A percentile compares a stretch with the other conserved stretches of the same genome.
Conservation (phyloP, 2,888 invertebrate species). For the Hyposoter dolosus region DNA sequence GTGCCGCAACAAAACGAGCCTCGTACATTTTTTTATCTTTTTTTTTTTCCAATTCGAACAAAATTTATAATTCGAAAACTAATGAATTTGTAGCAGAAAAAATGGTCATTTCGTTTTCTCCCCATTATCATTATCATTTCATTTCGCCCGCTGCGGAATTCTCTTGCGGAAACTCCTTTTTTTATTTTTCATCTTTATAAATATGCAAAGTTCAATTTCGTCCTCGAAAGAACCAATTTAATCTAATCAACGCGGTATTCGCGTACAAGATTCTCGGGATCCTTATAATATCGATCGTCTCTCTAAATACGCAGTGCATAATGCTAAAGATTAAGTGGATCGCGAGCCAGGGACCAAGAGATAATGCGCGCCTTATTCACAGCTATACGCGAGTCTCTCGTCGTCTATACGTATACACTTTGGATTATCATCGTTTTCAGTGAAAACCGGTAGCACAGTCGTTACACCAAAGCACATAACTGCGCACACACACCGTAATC, state of each 20-base stretch:
- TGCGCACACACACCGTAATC: conserved; percentile 64
- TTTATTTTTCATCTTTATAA: not conserved
- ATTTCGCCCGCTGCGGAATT: not conserved
- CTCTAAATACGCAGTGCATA: conserved; percentile 43
- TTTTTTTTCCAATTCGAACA: not conserved
- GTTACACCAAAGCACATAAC: conserved; percentile 63
- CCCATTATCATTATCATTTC: not conserved
- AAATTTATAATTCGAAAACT: not conserved
- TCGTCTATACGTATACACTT: not conserved
- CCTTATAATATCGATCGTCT: conserved; percentile 52
- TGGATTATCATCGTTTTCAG: conserved; percentile 57
- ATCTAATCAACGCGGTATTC: conserved; percentile 45
- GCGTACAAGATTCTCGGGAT: conserved; percentile 49
- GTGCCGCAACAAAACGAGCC: not conserved
- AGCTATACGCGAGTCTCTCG: not conserved
- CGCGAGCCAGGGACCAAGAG: conserved; percentile 33
- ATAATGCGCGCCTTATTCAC: conserved; percentile 62
- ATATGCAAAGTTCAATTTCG: conserved; percentile 11
- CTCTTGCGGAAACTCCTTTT: not conserved
- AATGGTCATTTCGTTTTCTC: not conserved
- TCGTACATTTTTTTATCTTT: too few species aligned
- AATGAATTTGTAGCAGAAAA: not conserved
- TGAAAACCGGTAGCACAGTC: conserved; percentile 68
- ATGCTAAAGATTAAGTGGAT: conserved; percentile 58
- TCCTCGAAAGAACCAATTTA: conserved; percentile 14